Base-by-base conservation (phyloP, 2,888 invertebrate species). In the Linnaemya tessellans region DNA sequence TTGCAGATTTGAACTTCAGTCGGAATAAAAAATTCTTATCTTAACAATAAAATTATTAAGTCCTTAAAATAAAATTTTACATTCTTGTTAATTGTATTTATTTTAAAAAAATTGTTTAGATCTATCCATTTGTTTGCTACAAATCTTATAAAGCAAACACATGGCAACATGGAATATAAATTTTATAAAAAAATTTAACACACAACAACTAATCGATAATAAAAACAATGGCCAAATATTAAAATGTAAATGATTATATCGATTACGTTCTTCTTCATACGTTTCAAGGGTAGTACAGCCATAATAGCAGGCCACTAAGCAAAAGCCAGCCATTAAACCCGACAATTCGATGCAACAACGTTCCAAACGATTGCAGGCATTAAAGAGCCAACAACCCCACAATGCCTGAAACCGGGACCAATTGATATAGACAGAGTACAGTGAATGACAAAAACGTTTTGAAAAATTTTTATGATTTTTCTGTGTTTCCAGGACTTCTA, bases 241-340 rank as follows among this genome's bases (percentile, higher is more conserved):
- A 64, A 85, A 86, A 43, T 64, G 62, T 2, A 87, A 60, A 74
- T 67, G 49, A n/a, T 86, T 74, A 71, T 88, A 89, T 0, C 30
- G 35, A 11, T 87, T 87, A 9, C 88, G 88, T 71, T 89, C 89
- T 8, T 79, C 70, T 30, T 89, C 89, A 70, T 89, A 89, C 0
- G 70, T 88, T 10, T 86, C 68, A 51, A 88, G 54, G 0, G 88
- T 87, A 13, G 89, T 88, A 0, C 54, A 49, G 3, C 87, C 88
- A 77, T 86, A 88, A 38, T 84, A 80, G 35, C 68, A 70, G 15
- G 82, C 77, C 3, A 87, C 71, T 11, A 87, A 60, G 54, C 80
- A 86, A 18, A 87, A 49, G 0, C 62, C 51, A 4, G 73, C 43
- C 46, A 84, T 49, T n/a, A 84, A 38, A 13, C 82, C 80, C 0